These are phyloP conservation scores for Zaprionus davidi DNA, from an alignment of 1,140 invertebrate species.

Conservation along the genomic window DNA sequence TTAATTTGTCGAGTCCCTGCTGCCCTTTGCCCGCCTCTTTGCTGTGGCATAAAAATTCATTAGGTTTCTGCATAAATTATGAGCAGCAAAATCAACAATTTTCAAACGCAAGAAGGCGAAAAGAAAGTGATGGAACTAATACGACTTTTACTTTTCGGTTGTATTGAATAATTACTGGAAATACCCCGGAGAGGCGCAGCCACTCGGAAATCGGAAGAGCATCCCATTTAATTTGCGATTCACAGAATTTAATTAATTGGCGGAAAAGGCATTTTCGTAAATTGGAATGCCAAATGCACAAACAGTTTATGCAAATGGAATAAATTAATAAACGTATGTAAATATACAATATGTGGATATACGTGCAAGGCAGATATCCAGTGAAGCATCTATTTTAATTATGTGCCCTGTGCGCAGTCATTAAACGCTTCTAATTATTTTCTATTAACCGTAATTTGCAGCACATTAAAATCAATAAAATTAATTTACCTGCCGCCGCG, in stretches of 20 bases:
- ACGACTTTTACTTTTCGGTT: conserved; percentile 17
- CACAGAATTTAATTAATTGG: conserved; percentile 37
- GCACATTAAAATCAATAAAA: conserved; percentile 45
- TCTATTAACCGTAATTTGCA: conserved; percentile 35
- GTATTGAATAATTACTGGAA: conserved; percentile 26
- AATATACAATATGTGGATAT: not conserved
- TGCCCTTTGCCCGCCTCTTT: conserved; percentile 17
- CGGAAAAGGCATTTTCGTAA: not conserved
- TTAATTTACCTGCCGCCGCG: conserved; percentile 50
- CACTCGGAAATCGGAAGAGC: not conserved
- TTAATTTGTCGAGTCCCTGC: conserved; percentile 55
- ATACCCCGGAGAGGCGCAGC: conserved; percentile 1
- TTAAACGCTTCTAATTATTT: conserved; percentile 34
- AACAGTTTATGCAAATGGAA: not conserved
- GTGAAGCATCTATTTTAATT: conserved; percentile 30
- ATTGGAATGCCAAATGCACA: conserved; percentile 5
- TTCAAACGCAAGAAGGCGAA: not conserved
- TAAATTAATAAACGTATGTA: not conserved
- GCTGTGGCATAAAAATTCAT: conserved; percentile 72
- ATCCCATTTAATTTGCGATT: not conserved
- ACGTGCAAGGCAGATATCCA: not conserved
- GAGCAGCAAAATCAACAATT: conserved; percentile 28
- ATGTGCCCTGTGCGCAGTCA: conserved; percentile 6
- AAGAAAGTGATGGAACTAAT: not conserved
- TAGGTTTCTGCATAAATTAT: conserved; percentile 79